Evolutionary conservation across 2,888 invertebrate genomes (phyloP), one percentile per base, ranked within the genome.

Genomic region (Pammene fasciana): DNA sequence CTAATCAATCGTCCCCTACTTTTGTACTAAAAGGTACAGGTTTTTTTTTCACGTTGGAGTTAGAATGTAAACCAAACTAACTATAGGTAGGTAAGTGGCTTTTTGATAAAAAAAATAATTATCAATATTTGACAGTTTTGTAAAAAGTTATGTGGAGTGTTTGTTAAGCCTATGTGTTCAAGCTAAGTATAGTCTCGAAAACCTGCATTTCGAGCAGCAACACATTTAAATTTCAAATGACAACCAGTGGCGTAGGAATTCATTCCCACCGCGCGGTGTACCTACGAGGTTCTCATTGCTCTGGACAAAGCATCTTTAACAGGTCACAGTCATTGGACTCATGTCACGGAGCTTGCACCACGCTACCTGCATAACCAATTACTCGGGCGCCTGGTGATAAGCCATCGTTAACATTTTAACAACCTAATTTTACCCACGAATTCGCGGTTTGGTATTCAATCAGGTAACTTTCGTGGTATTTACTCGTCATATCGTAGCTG

Each of bases 311-410:
- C 83, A 84, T 86, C 83, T 84, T 82, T 79, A 83, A 85, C 86
- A 85, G 85, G 86, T 86, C 86, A 81, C 79, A 78, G 79, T 79
- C 79, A 84, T 79, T 82, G 80, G 79, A 90, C 89, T 88, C 88
- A 75, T 83, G 87, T 89, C 91, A 91, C 90, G 91, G 83, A 71
- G 76, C 73, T 73, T 78, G 82, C 74, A 72, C 83, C 75, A 80
- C 82, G 82, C 85, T 86, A 90, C 90, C 90, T 90, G 92, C 89
- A 89, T 90, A 75, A 79, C 74, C 77, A 82, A 88, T 86, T 78
- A 78, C 74, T 75, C 73, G 73, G 73, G 85, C 86, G 78, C 78
- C 75, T 80, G 80, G 78, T 82, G 86, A 86, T 86, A 86, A 84
- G 84, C 68, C 48, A 14, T 66, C 60, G 56, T 59, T 57, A 68